Percentiles rank a stretch among this genome's conserved stretches.
Evolutionary conservation across 1,140 invertebrate genomes (phyloP).

Genomic region (Nixonia krombeini): DNA sequence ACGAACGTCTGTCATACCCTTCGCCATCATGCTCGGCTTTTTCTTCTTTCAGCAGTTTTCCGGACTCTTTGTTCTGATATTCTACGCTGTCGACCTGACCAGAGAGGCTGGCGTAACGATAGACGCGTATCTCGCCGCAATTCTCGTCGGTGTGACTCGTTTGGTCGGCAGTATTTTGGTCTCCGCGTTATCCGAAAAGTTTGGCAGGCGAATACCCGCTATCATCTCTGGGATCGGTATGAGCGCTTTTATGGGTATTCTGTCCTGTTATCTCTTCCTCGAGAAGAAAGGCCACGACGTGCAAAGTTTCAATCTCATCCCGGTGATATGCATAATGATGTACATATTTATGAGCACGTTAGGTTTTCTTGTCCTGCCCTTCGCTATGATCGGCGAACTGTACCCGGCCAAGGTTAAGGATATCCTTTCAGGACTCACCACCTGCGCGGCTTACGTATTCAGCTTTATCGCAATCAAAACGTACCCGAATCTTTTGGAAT

Average conservation of each 20-base stretch:
- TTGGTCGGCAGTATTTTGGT: conserved; percentile 73
- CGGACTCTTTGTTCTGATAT: conserved; percentile 83
- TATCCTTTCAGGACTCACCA: conserved; percentile 77
- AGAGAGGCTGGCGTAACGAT: conserved; percentile 73
- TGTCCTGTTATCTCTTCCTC: conserved; percentile 71
- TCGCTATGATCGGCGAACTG: conserved; percentile 83
- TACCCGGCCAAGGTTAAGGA: conserved; percentile 79
- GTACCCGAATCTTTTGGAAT: conserved; percentile 75
- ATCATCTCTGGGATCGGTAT: conserved; percentile 76
- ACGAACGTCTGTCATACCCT: conserved; percentile 75
- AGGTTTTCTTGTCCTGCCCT: conserved; percentile 78
- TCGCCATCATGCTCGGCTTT: conserved; percentile 76
- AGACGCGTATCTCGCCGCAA: conserved; percentile 74
- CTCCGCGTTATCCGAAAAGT: conserved; percentile 72
- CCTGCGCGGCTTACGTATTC: conserved; percentile 78
- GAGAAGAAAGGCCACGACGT: conserved; percentile 52
- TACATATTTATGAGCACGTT: conserved; percentile 77
- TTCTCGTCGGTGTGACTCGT: conserved; percentile 74
- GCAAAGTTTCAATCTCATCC: too few relatives aligned
- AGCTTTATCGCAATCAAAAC: conserved; percentile 83
- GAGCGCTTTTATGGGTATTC: conserved; percentile 73
- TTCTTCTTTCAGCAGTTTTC: conserved; percentile 86
- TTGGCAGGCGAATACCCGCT: conserved; percentile 73
- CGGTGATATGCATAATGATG: conserved; percentile 71
- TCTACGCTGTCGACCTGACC: conserved; percentile 81